Conservation (phyloP, 2,113 vertebrate genomes). For the Nanorana parkeri region DNA sequence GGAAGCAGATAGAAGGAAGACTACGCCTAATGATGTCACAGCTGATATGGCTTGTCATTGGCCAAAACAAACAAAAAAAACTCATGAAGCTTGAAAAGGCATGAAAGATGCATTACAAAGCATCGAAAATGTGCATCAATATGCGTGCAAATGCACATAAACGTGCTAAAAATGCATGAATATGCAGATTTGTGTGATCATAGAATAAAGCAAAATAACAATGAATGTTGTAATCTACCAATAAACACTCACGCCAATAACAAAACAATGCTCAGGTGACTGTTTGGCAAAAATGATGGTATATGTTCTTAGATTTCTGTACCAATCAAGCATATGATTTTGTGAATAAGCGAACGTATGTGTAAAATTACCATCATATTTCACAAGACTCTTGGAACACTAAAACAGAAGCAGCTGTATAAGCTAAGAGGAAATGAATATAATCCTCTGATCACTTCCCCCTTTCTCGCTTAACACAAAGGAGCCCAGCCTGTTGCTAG, state of each 20-base stretch:
- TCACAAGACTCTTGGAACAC: constrained; percentile 61
- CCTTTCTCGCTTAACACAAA: constrained; percentile 33
- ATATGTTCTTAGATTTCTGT: background rate
- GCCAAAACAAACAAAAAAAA: too few relatives aligned
- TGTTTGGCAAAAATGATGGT: background rate
- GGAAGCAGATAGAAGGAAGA: too few relatives aligned
- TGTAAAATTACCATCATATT: constrained; percentile 54
- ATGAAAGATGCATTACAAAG: too few relatives aligned
- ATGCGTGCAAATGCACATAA: too few relatives aligned
- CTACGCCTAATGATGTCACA: too few relatives aligned
- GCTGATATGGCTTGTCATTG: too few relatives aligned
- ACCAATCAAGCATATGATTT: constrained; percentile 16
- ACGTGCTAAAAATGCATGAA: too few relatives aligned
- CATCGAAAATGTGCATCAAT: too few relatives aligned
- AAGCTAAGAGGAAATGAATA: constrained; percentile 56
- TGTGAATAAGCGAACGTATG: constrained; percentile 42
- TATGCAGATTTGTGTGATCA: too few relatives aligned
- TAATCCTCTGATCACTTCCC: constrained; percentile 21
- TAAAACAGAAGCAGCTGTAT: constrained; percentile 58
- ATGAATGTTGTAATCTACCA: background rate
- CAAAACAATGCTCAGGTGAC: background rate
- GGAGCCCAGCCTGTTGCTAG: constrained; percentile 30
- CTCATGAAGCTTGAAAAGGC: too few relatives aligned
- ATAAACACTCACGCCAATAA: background rate
- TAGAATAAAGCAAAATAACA: too few relatives aligned